Evolutionary conservation across 2,797 vertebrate genomes (phyloP).

Genomic region (Chrysocyon brachyurus): DNA sequence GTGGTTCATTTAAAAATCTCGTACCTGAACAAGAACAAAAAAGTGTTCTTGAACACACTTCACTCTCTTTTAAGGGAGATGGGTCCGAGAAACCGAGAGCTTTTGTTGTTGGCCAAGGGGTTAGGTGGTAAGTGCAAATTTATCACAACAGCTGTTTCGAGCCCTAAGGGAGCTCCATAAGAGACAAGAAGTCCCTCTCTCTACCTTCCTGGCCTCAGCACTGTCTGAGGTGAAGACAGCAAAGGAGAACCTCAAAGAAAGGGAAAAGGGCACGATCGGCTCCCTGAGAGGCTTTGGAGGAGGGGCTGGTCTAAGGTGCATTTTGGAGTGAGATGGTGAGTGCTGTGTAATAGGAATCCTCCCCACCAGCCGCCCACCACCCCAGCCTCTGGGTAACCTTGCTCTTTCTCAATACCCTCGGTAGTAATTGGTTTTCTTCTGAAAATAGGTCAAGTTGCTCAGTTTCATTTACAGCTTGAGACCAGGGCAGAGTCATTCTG

Average conservation of each 20-base stretch:
- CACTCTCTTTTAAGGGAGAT: neutral
- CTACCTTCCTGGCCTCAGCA: neutral
- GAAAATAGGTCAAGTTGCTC: slow-evolving; percentile 59
- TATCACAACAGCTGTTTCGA: neutral
- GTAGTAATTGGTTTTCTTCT: slow-evolving; percentile 67
- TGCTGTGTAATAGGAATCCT: neutral
- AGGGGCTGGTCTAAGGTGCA: neutral
- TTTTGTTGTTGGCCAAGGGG: neutral
- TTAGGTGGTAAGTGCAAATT: neutral
- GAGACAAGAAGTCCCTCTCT: neutral
- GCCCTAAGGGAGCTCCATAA: neutral
- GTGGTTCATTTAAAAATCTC: slow-evolving; percentile 8
- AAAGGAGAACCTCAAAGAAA: slow-evolving; percentile 17
- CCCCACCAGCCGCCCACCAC: neutral
- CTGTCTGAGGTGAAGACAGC: neutral
- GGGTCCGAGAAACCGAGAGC: neutral
- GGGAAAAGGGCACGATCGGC: neutral
- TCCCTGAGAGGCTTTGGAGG: neutral
- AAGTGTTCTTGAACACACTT: neutral
- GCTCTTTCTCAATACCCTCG: slow-evolving; percentile 7
- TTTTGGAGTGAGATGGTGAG: neutral
- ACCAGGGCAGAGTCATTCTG: slow-evolving; percentile 21
- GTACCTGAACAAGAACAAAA: neutral
- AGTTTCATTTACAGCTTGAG: slow-evolving; percentile 1
- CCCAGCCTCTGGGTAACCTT: slow-evolving; percentile 6